These are phyloP conservation scores for Centropristis striata DNA, from an alignment of 2,113 vertebrate species.

Conservation along the genomic window DNA sequence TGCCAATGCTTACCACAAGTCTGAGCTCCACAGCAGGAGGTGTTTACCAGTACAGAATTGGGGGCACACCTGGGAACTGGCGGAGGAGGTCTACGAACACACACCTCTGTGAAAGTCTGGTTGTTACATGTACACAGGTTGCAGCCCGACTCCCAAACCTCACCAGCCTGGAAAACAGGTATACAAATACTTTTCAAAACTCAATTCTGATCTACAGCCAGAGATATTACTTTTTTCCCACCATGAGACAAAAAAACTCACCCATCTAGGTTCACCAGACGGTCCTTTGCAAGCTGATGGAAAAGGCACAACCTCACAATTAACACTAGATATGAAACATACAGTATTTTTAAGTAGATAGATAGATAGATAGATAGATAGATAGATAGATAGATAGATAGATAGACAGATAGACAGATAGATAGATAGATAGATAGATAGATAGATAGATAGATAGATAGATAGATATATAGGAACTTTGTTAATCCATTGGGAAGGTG, in stretches of 20 bases:
- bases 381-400: no score
- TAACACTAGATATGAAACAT: neutral
- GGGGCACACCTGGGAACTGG: slow-evolving; percentile 36
- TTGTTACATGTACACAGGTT: slow-evolving; percentile 76
- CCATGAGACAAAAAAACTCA: slow-evolving; percentile 34
- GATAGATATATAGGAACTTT: no score
- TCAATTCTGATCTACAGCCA: neutral
- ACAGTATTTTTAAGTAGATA: no score
- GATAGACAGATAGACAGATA: no score
- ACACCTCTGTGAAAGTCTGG: slow-evolving; percentile 71
- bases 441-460: no score
- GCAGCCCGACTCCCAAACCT: slow-evolving; percentile 79
- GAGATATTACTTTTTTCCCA: neutral
- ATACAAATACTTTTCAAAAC: neutral
- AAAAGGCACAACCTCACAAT: neutral
- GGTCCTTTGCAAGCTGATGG: slow-evolving; percentile 80
- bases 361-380: no score
- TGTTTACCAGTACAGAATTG: slow-evolving; percentile 34
- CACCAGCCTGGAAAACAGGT: slow-evolving; percentile 71
- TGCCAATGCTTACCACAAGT: slow-evolving; percentile 71
- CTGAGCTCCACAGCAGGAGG: slow-evolving; percentile 64
- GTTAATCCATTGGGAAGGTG: no score
- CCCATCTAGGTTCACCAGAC: slow-evolving; percentile 72
- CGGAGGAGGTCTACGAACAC: slow-evolving; percentile 4
- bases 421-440: no score